Evolutionary conservation across 2,113 vertebrate genomes (phyloP).

Genomic region (Neodon shergylaensis): DNA sequence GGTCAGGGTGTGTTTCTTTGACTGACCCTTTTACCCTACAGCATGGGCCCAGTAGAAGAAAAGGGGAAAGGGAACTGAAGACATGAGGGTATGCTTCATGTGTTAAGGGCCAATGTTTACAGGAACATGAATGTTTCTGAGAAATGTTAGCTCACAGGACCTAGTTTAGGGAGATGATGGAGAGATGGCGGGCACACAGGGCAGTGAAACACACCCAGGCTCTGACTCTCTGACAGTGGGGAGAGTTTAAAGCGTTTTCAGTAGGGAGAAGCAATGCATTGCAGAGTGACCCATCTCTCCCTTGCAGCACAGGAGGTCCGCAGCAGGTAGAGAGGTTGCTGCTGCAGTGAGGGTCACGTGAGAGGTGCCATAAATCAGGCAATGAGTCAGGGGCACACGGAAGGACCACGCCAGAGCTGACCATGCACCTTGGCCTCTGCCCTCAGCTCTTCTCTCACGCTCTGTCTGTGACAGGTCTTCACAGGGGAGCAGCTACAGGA

Average conservation of each 20-base stretch:
- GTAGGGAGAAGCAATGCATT: neutral
- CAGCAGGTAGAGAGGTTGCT: neutral
- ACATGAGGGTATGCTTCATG: neutral
- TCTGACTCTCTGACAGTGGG: neutral
- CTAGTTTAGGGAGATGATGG: neutral
- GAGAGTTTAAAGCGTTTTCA: neutral
- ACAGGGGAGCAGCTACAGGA: neutral
- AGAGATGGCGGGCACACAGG: neutral
- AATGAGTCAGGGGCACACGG: neutral
- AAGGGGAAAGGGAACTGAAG: neutral
- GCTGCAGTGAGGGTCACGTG: fast-evolving
- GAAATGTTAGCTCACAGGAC: neutral
- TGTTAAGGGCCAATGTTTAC: neutral
- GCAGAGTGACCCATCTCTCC: neutral
- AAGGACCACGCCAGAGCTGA: neutral
- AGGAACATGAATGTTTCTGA: neutral
- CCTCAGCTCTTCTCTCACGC: neutral
- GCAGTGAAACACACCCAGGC: too few relatives aligned
- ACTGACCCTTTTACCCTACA: neutral
- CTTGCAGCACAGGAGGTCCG: fast-evolving
- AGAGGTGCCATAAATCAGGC: neutral
- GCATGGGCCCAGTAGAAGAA: neutral
- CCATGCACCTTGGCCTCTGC: neutral
- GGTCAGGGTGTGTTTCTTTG: neutral
- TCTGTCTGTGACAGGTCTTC: neutral